phyloP scores from a whole-genome alignment of 2,113 vertebrate genomes.

The Gadus chalcogrammus region DNA sequence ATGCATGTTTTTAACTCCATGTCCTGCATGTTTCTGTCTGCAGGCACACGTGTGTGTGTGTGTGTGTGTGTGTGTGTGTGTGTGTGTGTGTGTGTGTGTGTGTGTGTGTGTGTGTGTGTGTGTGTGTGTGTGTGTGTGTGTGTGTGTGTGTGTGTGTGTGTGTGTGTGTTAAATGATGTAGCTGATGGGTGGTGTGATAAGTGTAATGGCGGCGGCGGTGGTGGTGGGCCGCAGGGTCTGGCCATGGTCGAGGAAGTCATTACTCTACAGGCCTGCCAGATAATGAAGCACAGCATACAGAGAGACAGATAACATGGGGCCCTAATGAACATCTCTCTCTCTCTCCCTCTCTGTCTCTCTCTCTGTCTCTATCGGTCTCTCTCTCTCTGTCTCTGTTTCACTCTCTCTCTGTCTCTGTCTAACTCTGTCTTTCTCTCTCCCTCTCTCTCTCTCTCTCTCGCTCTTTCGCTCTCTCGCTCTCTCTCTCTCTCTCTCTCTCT shows the following conservation, averaged over 20 bases:
- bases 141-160: conserved; percentile 6
- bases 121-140: background rate
- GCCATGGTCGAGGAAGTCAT: conserved; percentile 46
- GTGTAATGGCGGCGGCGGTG: conserved; percentile 19
- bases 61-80: too few species aligned
- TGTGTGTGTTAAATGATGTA: conserved; percentile 8
- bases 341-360: background rate
- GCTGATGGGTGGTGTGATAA: conserved; percentile 29
- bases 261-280: conserved; percentile 48
- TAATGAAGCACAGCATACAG: conserved; percentile 54
- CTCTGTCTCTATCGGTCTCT: conserved; percentile 3
- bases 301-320: conserved; percentile 43
- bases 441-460: too few species aligned
- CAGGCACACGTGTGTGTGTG: too few species aligned
- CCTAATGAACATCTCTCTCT: conserved; percentile 45
- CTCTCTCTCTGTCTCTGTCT: background rate
- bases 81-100: background rate
- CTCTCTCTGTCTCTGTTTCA: conserved; percentile 14
- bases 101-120: background rate
- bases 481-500: too few species aligned
- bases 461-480: too few species aligned
- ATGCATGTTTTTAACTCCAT: too few species aligned
- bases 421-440: too few species aligned
- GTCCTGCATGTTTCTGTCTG: too few species aligned
- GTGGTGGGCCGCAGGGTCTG: conserved; percentile 28